phyloP scores from a whole-genome alignment of 2,113 vertebrate species.

The Glaucomys volans region DNA sequence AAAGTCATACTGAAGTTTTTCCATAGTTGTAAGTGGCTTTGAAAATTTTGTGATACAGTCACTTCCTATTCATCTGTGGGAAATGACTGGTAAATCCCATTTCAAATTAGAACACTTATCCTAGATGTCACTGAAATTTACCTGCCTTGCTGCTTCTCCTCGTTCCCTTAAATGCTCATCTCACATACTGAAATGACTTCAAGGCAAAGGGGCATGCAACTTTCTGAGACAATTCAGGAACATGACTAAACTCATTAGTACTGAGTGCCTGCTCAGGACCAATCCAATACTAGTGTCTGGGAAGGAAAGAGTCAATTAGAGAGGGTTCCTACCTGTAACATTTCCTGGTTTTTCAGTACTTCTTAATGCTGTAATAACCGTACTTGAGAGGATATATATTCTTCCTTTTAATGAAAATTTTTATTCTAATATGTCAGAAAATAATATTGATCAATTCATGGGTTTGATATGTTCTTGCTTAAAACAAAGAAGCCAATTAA shows the following conservation, averaged over 20 bases:
- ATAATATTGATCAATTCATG: background rate
- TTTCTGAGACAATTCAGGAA: background rate
- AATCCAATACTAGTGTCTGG: background rate
- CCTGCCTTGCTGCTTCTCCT: background rate
- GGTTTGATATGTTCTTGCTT: background rate
- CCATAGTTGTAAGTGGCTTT: background rate
- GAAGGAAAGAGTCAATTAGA: background rate
- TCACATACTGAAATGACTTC: background rate
- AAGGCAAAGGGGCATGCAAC: background rate
- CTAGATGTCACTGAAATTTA: background rate
- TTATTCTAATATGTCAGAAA: constrained; percentile 3
- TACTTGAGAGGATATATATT: background rate
- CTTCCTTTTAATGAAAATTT: background rate
- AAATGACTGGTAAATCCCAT: background rate
- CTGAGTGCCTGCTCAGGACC: too few species aligned
- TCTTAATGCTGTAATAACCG: background rate
- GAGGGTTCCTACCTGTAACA: background rate
- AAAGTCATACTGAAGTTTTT: background rate
- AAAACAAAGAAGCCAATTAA: background rate
- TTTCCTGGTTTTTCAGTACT: background rate
- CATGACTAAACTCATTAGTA: too few species aligned
- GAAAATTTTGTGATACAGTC: background rate
- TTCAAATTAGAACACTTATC: background rate
- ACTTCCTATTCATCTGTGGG: background rate
- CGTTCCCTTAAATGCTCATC: background rate